Evolutionary conservation across 2,888 invertebrate species (phyloP), one percentile per base, ranked within the genome.

Genomic region (Dynastes tityus): DNA sequence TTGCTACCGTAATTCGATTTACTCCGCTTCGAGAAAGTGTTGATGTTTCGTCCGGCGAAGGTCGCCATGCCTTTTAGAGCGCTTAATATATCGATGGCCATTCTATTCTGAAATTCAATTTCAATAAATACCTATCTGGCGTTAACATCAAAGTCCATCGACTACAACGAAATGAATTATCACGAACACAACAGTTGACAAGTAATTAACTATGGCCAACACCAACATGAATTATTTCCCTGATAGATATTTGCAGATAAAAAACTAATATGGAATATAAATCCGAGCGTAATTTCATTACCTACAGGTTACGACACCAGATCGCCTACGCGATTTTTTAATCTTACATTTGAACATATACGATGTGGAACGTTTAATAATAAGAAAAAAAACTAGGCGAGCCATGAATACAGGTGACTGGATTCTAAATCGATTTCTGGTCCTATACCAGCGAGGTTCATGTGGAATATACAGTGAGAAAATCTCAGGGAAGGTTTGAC

Each of bases 271-370:
- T 73, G 73, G 73, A 58, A 73, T 73, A 73, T 73, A 61, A 73
- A 73, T 58, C 58, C 58, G 73, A 58, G 58, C 58, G 73, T 73
- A 73, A 73, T 73, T 73, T 73, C 58, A 73, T 58, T 73, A 73
- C 73, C 22, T 29, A 55, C 2, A 58, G 58, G 22, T 73, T 73
- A 73, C 73, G 73, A 73, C 73, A 73, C 40, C 16, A 55, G 67
- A 55, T 51, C 76, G 76, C 76, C 76, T 76, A 76, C 76, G 67
- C 76, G 55, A 76, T 76, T 53, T 76, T 45, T 76, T 76, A 67
- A 65, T 68, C 65, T 76, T 40, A 65, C 58, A 58, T 27, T 29
- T 13, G 27, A 3, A 32, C 32, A 9, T 63, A 63, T 63, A 63
- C 55, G 16, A 55, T 55, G 55, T 55, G 32, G 63, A 32, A 32